phyloP scores from a whole-genome alignment of 2,888 invertebrate genomes.

The Morpho achilles region DNA sequence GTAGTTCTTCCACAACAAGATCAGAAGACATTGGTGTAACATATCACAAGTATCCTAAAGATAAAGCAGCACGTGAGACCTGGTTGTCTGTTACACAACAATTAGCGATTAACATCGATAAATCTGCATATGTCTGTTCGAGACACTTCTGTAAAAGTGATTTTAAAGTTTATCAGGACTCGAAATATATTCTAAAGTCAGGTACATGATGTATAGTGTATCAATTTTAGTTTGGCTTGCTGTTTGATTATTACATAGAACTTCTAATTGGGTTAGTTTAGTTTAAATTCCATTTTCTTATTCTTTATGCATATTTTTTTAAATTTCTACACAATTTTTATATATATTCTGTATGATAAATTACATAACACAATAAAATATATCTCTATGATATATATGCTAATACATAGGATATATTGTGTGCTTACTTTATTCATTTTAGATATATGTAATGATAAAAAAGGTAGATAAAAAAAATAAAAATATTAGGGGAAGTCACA shows the following conservation, averaged over 20 bases:
- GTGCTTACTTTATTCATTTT: too few species aligned
- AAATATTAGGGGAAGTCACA: too few species aligned
- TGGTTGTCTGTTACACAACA: conserved; percentile 84
- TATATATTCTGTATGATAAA: too few species aligned
- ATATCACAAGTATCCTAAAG: conserved; percentile 86
- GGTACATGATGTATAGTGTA: conserved; percentile 39
- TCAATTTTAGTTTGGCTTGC: background rate
- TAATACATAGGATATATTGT: too few species aligned
- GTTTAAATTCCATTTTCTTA: background rate
- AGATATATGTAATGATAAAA: too few species aligned
- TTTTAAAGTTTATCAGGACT: conserved; percentile 84
- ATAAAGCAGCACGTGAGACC: conserved; percentile 76
- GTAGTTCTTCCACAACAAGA: conserved; percentile 80
- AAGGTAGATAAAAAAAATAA: too few species aligned
- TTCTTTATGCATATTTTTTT: too few species aligned
- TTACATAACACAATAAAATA: too few species aligned
- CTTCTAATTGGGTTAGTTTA: background rate
- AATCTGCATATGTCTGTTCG: conserved; percentile 84
- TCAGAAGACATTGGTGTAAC: conserved; percentile 84
- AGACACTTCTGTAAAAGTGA: conserved; percentile 86
- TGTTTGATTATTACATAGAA: conserved; percentile 1
- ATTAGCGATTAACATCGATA: conserved; percentile 70
- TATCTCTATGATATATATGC: too few species aligned
- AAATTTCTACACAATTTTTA: too few species aligned
- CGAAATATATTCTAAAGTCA: conserved; percentile 84